These are phyloP conservation scores for Microtus richardsoni DNA, from an alignment of 2,113 vertebrate genomes.

Conservation along the genomic window DNA sequence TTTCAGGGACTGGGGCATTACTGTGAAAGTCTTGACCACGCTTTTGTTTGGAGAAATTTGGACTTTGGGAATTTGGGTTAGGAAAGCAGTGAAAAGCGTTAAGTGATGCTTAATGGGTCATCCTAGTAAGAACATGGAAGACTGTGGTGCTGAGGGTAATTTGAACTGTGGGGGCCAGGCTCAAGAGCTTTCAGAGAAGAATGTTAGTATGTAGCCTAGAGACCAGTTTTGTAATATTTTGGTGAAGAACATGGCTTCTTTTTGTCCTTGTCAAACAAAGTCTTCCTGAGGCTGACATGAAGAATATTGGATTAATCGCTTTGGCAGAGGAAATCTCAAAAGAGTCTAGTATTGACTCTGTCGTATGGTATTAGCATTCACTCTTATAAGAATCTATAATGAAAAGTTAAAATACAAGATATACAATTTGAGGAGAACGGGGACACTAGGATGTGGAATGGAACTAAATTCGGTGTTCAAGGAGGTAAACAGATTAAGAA, in stretches of 20 bases:
- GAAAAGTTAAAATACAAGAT: not conserved
- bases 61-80: not conserved
- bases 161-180: not conserved
- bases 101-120: not conserved
- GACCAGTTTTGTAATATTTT: not conserved
- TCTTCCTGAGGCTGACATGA: not conserved
- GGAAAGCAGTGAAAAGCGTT: not conserved
- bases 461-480: not conserved
- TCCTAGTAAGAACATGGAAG: not conserved
- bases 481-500: not conserved
- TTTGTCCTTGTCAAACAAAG: not conserved
- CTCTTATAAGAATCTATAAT: not conserved
- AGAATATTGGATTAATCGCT: not conserved
- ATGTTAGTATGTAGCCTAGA: not conserved
- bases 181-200: not conserved
- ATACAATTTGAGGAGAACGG: not conserved
- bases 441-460: not conserved
- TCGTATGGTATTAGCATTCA: not conserved
- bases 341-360: not conserved
- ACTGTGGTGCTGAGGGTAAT: not conserved
- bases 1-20: not conserved
- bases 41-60: not conserved
- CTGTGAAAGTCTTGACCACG: not conserved
- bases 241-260: not conserved
- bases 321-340: not conserved